phyloP scores from a whole-genome alignment of 2,113 vertebrate genomes.

The Pontoporia blainvillei region DNA sequence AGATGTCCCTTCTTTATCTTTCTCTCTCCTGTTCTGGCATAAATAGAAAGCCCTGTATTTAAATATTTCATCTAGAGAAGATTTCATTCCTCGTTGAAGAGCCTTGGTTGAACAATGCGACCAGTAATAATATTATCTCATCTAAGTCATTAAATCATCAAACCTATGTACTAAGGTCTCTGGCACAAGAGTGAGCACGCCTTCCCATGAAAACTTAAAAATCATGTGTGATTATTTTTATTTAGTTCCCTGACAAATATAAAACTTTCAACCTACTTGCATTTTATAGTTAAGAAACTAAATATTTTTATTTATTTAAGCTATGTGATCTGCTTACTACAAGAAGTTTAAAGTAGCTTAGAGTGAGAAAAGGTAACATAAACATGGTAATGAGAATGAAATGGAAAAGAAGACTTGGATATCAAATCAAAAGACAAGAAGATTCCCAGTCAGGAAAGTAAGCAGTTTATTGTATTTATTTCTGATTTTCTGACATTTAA shows the following conservation, averaged over 20 bases:
- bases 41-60: not conserved
- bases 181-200: not conserved
- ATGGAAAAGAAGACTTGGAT: not conserved
- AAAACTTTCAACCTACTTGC: not conserved
- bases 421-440: not conserved
- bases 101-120: not conserved
- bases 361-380: not conserved
- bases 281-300: not conserved
- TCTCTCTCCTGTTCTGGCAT: not conserved
- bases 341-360: not conserved
- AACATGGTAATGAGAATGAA: not conserved
- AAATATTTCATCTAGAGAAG: not conserved
- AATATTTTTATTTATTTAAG: slow-evolving; percentile 3
- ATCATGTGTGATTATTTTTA: not conserved
- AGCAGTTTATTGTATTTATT: not conserved
- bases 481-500: not conserved
- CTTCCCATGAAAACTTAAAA: not conserved
- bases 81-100: not conserved
- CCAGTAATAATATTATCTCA: not conserved
- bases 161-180: not conserved
- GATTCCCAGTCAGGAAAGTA: not conserved
- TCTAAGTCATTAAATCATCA: not conserved
- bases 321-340: not conserved
- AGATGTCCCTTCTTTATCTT: not conserved
- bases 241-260: not conserved